These are phyloP conservation scores for Melanotaenia pygmaea DNA, from an alignment of 2,797 vertebrate genomes.

Conservation along the genomic window DNA sequence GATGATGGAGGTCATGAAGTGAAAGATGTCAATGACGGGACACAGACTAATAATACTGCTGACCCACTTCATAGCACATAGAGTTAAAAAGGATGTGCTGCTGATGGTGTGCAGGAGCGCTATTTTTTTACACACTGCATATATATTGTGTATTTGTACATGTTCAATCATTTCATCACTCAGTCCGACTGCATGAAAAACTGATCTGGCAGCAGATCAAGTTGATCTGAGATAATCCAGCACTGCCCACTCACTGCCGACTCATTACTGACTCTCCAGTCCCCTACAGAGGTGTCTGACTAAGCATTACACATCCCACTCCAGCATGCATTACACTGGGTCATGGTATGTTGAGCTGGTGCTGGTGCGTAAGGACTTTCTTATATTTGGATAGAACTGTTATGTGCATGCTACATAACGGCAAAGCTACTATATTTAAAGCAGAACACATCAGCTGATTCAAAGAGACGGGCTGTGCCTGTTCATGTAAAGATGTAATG, in stretches of 20 bases:
- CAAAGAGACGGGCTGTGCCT: conserved; percentile 4
- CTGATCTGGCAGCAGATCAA: conserved; percentile 44
- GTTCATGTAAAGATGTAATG: conserved; percentile 41
- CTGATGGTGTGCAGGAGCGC: conserved; percentile 17
- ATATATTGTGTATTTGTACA: background rate
- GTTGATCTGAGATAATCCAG: conserved; percentile 67
- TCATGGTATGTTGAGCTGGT: conserved; percentile 25
- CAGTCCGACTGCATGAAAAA: conserved; percentile 42
- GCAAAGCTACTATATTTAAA: conserved; percentile 7
- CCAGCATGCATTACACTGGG: conserved; percentile 31
- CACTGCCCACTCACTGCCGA: conserved; percentile 47
- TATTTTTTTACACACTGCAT: background rate
- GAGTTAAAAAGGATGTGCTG: conserved; percentile 20
- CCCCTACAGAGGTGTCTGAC: conserved; percentile 63
- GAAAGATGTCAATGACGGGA: conserved; percentile 61
- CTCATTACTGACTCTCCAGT: conserved; percentile 67
- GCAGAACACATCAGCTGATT: conserved; percentile 2
- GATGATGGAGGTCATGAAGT: conserved; percentile 48
- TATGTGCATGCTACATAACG: background rate
- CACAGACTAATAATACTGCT: conserved; percentile 66
- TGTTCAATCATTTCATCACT: conserved; percentile 14
- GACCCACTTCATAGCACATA: conserved; percentile 58
- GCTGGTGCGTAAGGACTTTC: conserved; percentile 17
- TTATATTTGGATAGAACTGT: conserved; percentile 9
- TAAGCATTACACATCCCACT: conserved; percentile 55